phyloP scores from a whole-genome alignment of 2,888 invertebrate species.

The Melanargia galathea region DNA sequence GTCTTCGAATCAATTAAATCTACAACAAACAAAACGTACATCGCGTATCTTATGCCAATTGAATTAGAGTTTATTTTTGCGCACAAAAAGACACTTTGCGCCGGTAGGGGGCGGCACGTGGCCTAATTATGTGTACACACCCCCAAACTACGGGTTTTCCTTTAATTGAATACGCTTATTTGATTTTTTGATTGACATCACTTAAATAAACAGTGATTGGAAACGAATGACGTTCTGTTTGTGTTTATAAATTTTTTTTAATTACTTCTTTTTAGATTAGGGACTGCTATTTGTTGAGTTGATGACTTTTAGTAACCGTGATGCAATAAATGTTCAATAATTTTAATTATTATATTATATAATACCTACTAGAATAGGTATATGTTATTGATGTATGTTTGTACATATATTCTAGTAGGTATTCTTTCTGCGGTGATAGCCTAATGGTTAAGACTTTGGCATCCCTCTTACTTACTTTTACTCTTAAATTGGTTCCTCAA shows the following conservation, averaged over 20 bases:
- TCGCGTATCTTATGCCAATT: constrained; percentile 19
- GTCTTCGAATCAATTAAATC: constrained; percentile 50
- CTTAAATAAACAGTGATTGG: constrained; percentile 38
- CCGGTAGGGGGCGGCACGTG: constrained; percentile 64
- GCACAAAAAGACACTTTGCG: constrained; percentile 5
- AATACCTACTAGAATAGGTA: no score
- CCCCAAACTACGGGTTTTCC: constrained; percentile 59
- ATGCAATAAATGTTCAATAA: no score
- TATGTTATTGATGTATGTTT: no score
- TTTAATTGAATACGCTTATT: constrained; percentile 77
- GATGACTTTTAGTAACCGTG: no score
- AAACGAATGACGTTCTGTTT: constrained; percentile 1
- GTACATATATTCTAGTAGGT: no score
- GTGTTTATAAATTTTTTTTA: constrained; percentile 1
- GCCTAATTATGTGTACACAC: constrained; percentile 63
- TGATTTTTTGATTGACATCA: constrained; percentile 71
- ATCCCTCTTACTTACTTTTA: no score
- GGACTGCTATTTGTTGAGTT: not conserved
- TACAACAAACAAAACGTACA: constrained; percentile 30
- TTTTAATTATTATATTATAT: no score
- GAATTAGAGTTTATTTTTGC: constrained; percentile 28
- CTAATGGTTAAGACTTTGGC: no score
- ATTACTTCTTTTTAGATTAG: constrained; percentile 1
- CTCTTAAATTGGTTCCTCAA: no score
- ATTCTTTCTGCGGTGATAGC: no score